Base-by-base conservation (phyloP, 2,888 invertebrate genomes). In the Leptinotarsa juncta region DNA sequence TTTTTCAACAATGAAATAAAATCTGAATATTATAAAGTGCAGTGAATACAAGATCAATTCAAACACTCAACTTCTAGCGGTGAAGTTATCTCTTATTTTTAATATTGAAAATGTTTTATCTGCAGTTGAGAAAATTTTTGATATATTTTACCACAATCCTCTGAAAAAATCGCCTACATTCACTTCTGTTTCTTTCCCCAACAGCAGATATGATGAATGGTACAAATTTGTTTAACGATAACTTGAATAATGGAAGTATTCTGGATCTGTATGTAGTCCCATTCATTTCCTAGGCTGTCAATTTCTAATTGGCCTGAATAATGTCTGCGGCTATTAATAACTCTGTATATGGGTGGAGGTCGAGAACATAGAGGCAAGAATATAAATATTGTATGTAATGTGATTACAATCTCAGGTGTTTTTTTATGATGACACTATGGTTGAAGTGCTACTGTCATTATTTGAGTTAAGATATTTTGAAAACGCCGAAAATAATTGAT, bases 291-390 rank as follows among this genome's bases (percentile, higher is more conserved):
- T 26, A 23, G 20, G 57, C 57, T 57, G 57, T 57, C 57, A 57
- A 57, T 57, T 57, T 57, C 14, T 57, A 57, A 57, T 57, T 57
- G 57, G 57, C 23, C 57, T 57, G 57, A 57, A 4, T 57, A 57
- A 57, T 57, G 57, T 57, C 23, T 57, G 15, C 23, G 1, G 57
- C 57, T 57, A 57, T 57, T 57, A 23, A 57, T 57, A 57, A 57
- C 57, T 16, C 23, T 57, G 26, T 20, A 57, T 57, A 57, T 57
- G 23, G 57, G 57, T 57, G 26, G 57, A 57, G 57, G 57, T 23
- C 57, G 57, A 23, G 18, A 1, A 1, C 14, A 23, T 23, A 20
- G 23, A 57, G 23, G 15, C 12, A 57, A 57, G 23, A 23, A 15
- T 3, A 23, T 57, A 57, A 15, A 26, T 57, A 57, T 57, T 57